Evolutionary conservation across 2,797 vertebrate genomes (phyloP).

Genomic region (Otus scops): DNA sequence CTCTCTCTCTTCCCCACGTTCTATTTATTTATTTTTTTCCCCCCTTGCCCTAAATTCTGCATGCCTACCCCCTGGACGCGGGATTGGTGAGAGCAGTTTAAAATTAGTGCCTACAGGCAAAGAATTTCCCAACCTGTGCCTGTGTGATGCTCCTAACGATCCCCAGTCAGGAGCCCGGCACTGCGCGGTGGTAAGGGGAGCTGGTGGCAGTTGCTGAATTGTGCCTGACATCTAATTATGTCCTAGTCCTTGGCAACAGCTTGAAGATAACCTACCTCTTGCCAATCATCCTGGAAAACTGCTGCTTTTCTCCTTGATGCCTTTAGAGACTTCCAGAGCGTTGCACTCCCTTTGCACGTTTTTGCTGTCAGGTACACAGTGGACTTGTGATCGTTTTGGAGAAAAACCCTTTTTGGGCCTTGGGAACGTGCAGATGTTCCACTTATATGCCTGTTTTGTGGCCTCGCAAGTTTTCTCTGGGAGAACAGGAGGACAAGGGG

Average conservation of each 20-base stretch:
- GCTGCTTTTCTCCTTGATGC: neutral
- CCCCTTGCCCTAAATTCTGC: neutral
- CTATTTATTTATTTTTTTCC: neutral
- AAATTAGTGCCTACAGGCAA: neutral
- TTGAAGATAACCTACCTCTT: neutral
- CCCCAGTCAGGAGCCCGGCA: neutral
- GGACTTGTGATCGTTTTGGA: neutral
- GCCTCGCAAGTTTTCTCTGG: neutral
- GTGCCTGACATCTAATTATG: neutral
- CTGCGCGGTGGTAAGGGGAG: neutral
- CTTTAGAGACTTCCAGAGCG: neutral
- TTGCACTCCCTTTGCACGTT: neutral
- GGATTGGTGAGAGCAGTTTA: neutral
- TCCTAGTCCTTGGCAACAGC: neutral
- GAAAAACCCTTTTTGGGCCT: neutral
- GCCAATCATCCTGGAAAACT: neutral
- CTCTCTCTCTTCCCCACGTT: rapidly evolving
- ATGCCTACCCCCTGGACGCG: neutral
- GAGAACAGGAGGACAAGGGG: neutral
- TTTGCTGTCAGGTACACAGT: neutral
- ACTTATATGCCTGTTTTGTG: neutral
- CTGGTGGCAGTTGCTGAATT: neutral
- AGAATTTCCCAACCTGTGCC: neutral
- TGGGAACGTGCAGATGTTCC: rapidly evolving
- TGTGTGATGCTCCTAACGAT: neutral